phyloP scores from a whole-genome alignment of 2,113 vertebrate genomes.

The Sturnus vulgaris region DNA sequence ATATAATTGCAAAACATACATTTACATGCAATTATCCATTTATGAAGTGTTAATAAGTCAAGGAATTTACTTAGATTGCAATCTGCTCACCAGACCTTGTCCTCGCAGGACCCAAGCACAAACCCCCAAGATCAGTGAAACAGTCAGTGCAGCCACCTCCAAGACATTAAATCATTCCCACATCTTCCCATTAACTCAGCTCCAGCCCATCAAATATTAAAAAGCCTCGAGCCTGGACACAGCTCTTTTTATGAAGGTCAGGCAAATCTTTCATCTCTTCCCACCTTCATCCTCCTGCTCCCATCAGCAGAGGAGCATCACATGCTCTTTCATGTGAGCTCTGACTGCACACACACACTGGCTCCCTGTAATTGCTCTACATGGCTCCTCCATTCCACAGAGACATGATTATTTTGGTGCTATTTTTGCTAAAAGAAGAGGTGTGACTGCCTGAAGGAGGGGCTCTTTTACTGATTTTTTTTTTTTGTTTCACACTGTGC shows the following conservation, averaged over 20 bases:
- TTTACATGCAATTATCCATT: neutral
- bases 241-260: neutral
- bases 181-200: neutral
- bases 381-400: neutral
- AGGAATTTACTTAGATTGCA: neutral
- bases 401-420: neutral
- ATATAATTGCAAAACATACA: neutral
- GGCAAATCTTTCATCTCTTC: constrained; percentile 5
- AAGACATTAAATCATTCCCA: neutral
- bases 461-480: neutral
- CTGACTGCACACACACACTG: neutral
- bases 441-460: neutral
- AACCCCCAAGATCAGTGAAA: neutral
- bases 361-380: neutral
- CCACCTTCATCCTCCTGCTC: neutral
- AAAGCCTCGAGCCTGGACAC: neutral
- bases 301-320: neutral
- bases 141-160: neutral
- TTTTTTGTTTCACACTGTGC: neutral
- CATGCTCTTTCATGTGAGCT: neutral
- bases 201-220: constrained; percentile 29
- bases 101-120: neutral
- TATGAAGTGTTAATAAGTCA: neutral
- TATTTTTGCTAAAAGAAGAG: neutral
- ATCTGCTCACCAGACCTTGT: neutral